Evolutionary conservation across 1,140 invertebrate genomes (phyloP), one percentile per base, ranked within the genome.

Genomic region (Tetramorium parvispinum): DNA sequence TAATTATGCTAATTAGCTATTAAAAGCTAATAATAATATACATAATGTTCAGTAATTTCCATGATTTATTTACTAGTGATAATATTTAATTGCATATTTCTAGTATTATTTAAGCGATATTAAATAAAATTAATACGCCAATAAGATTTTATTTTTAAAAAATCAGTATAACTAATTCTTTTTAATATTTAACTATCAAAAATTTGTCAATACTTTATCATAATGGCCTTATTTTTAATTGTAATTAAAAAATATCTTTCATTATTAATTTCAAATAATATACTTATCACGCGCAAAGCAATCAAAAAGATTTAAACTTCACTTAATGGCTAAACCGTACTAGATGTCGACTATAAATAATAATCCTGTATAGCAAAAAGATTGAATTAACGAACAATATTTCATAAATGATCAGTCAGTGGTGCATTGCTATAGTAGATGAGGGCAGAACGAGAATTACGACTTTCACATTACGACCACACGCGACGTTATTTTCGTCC

Each of bases 1-100:
- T 68, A 81, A 81, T 81, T 81, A 81, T 81, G 32, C 46, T 81
- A 70, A 81, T 81, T 81, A 81, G 32, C 32, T 53, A 53, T 81
- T 70, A 40, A 70, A 46, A 77, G 21, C 57, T 78, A 78, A 63
- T 63, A 63, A 24, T 70, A 53, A 81, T 70, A 81, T 21, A 70
- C 13, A n/a, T 79, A 68, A 68, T 53, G 10, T 79, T 65, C 51
- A 51, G 27, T 43, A 32, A 78, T 78, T 79, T 51, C 32, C 21
- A 21, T 53, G n/a, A 18, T 70, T 68, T 81, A 81, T 40, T 81
- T 79, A 79, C 37, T 66, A 16, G 18, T 27, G 18, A 46, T 77
- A 77, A 32, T 18, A 11, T 24, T 77, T 77, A 77, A 77, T 61
- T 77, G n/a, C 21, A 59, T 57, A 76, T 18, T 16, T 43, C 2